Base-by-base conservation (phyloP, 2,888 invertebrate genomes). In the Caenorhabditis drosophilae region DNA sequence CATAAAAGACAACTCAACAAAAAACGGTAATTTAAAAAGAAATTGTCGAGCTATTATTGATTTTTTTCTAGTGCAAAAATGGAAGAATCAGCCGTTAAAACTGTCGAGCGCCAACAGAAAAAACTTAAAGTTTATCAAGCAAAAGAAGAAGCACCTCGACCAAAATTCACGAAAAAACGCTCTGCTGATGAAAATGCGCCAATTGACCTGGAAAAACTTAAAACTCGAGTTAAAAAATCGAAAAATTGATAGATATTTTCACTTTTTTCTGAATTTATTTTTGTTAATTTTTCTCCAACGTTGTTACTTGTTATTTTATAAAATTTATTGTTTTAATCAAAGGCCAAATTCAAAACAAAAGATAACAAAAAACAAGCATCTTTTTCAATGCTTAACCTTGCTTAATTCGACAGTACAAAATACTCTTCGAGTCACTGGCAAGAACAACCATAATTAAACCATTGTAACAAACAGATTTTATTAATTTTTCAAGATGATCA, bases 1-100 rank as follows among this genome's bases (percentile, higher is more conserved):
- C 66, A 75, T 31, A 90, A 92, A 83, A 51, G 67, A 22, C 63
- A 70, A 20, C 36, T 63, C 40, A 75, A 70, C 27, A 76, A 80
- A 48, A 70, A 60, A 53, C 50, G 68, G 67, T 66, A 51, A 38
- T 46, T 31, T 38, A 18, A 35, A 23, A 22, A 41, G 7, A 1
- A 15, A 27, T 4, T n/a, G 11, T 57, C 45, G 22, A 15, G 12
- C 6, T 16, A 16, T 48, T 26, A 42, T 18, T 31, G 12, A 18
- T 23, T 31, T 48, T 6, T 40, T 59, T 69, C 15, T 38, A 70
- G 70, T 20, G 62, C 68, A 27, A 67, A 60, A 35, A 9, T 66
- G 42, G 68, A 68, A 34, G 62, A 59, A 23, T 58, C 67, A 1
- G 55, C 59, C 0, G 58, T 61, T 40, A 70, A 68, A 38, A 61